Evolutionary conservation across 2,888 invertebrate genomes (phyloP).

Genomic region (Cordilura impudica): DNA sequence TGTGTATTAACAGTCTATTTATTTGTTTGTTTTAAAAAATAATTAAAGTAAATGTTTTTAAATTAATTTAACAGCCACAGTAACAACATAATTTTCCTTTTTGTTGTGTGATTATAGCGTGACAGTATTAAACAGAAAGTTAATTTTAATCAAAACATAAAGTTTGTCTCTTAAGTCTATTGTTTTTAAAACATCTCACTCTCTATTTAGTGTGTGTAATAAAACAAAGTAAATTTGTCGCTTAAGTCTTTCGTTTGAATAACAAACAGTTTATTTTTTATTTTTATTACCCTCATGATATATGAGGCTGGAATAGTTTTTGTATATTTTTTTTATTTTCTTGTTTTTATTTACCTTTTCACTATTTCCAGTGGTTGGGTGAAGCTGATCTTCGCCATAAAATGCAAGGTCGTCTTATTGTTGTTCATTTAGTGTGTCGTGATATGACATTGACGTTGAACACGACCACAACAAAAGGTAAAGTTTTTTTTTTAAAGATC

Average conservation of each 20-base stretch:
- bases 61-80: not conserved
- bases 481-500: not conserved
- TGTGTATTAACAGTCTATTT: constrained; percentile 52
- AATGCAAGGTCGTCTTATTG: constrained; percentile 89
- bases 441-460: constrained; percentile 81
- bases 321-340: not conserved
- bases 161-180: constrained; percentile 31
- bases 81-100: not conserved
- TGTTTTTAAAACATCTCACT: not conserved
- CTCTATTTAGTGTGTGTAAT: not conserved
- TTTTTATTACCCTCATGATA: not conserved
- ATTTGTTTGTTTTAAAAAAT: constrained; percentile 29
- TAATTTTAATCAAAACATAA: constrained; percentile 30
- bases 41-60: constrained; percentile 2
- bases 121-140: constrained; percentile 40
- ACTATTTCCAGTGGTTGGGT: constrained; percentile 87
- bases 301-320: not conserved
- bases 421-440: constrained; percentile 88
- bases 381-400: constrained; percentile 86
- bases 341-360: not conserved
- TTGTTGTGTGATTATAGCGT: constrained; percentile 23
- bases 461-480: constrained; percentile 69
- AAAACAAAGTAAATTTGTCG: constrained; percentile 19
- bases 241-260: constrained; percentile 5
- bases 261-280: not conserved